Percentiles rank a stretch among this genome's conserved stretches.
Conservation (phyloP, 2,113 vertebrate species). For the Chitala chitala region DNA sequence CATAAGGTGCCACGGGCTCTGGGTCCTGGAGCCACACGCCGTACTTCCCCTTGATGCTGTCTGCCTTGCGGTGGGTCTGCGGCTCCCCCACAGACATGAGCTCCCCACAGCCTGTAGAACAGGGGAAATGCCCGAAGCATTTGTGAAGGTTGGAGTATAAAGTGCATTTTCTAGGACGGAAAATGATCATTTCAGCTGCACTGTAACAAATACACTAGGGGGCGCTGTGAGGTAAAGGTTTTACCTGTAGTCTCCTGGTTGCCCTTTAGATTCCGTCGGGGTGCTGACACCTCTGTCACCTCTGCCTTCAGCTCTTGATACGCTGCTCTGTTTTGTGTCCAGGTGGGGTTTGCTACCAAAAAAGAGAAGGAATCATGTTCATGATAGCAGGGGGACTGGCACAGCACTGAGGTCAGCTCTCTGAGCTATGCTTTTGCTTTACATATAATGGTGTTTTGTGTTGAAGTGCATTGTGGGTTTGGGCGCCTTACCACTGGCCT, state of each 20-base stretch:
- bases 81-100: constrained; percentile 78
- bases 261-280: constrained; percentile 48
- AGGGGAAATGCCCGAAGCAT: background rate
- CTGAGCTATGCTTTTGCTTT: background rate
- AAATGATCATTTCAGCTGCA: too few species aligned
- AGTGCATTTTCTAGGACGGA: background rate
- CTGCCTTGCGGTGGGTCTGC: constrained; percentile 70
- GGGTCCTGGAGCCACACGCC: constrained; percentile 94
- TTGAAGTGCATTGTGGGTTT: background rate
- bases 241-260: constrained; percentile 44
- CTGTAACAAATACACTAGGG: background rate
- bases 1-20: constrained; percentile 66
- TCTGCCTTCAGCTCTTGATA: constrained; percentile 87
- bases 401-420: background rate
- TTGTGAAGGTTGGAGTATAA: background rate
- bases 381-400: background rate
- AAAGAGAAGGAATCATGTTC: background rate
- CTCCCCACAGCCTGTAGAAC: constrained; percentile 71
- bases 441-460: background rate
- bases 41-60: constrained; percentile 82
- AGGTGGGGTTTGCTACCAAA: constrained; percentile 52
- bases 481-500: constrained; percentile 28
- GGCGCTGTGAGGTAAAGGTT: background rate
- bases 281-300: constrained; percentile 74
- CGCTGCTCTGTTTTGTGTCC: constrained; percentile 54